Evolutionary conservation across 1,140 invertebrate genomes (phyloP).

Genomic region (Uloborus diversus): DNA sequence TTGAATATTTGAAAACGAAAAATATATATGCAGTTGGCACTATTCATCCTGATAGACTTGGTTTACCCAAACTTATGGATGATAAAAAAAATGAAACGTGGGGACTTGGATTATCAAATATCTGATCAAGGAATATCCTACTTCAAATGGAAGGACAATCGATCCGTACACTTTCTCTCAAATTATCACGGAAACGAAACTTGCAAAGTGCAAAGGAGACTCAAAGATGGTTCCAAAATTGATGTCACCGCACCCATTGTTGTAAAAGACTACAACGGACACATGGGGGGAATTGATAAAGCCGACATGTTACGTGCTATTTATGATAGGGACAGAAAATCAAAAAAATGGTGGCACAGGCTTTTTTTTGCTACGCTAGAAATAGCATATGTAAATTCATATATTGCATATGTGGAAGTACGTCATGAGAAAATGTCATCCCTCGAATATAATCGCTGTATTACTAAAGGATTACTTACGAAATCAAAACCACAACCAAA

Average conservation of each 20-base stretch:
- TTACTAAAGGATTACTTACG: constrained; percentile 22
- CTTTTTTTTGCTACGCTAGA: constrained; percentile 27
- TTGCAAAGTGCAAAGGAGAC: background rate
- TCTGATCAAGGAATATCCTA: constrained; percentile 14
- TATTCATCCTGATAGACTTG: background rate
- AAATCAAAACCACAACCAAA: constrained; percentile 26
- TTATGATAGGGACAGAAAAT: constrained; percentile 17
- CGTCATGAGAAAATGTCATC: constrained; percentile 8
- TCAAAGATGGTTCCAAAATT: background rate
- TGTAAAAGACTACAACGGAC: constrained; percentile 19
- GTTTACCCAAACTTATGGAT: constrained; percentile 10
- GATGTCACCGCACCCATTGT: background rate
- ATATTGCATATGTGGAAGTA: constrained; percentile 15
- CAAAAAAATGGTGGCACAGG: constrained; percentile 14
- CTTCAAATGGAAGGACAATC: constrained; percentile 26
- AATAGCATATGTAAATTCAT: constrained; percentile 23
- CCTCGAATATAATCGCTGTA: too few relatives aligned
- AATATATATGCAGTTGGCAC: constrained; percentile 18
- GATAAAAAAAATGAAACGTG: constrained; percentile 4
- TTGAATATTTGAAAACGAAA: constrained; percentile 2
- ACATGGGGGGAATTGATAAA: constrained; percentile 17
- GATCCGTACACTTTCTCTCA: constrained; percentile 14
- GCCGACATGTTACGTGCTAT: constrained; percentile 14
- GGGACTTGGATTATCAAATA: constrained; percentile 17
- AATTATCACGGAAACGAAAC: constrained; percentile 22